phyloP scores from a whole-genome alignment of 2,888 invertebrate genomes.

The Eledone cirrhosa region DNA sequence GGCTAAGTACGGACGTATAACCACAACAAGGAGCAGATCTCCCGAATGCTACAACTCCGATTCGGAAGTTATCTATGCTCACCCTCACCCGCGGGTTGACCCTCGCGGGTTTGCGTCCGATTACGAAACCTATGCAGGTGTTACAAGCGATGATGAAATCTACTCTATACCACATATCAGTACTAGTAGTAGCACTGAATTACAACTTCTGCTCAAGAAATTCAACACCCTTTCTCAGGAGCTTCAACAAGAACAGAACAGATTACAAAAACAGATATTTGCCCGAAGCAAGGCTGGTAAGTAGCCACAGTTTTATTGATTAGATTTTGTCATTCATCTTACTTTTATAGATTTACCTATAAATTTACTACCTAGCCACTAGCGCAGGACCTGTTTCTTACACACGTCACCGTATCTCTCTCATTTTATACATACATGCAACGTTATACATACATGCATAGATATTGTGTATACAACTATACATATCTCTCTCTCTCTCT shows the following conservation, averaged over 20 bases:
- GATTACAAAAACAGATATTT: slow-evolving; percentile 56
- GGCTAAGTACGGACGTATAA: slow-evolving; percentile 55
- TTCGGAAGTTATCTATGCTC: slow-evolving; percentile 76
- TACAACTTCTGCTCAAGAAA: slow-evolving; percentile 62
- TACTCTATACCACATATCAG: slow-evolving; percentile 60
- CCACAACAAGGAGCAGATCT: slow-evolving; percentile 70
- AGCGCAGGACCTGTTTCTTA: not conserved
- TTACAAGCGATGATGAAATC: slow-evolving; percentile 57
- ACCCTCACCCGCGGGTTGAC: slow-evolving; percentile 47
- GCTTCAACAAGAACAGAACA: slow-evolving; percentile 62
- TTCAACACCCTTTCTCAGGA: slow-evolving; percentile 68
- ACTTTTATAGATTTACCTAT: not conserved
- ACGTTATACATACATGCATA: no score
- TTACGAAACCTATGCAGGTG: slow-evolving; percentile 59
- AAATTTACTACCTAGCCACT: not conserved
- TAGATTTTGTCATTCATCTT: not conserved
- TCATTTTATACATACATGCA: no score
- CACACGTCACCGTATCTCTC: no score
- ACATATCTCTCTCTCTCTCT: no score
- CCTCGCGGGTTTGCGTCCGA: slow-evolving; percentile 59
- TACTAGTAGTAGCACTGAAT: slow-evolving; percentile 57
- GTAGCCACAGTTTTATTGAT: not conserved
- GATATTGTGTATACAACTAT: no score
- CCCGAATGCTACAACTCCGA: slow-evolving; percentile 81
- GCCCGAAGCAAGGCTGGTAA: slow-evolving; percentile 28